These are phyloP conservation scores for Phataginus tetradactyla DNA, from an alignment of 2,797 vertebrate species.

Conservation along the genomic window DNA sequence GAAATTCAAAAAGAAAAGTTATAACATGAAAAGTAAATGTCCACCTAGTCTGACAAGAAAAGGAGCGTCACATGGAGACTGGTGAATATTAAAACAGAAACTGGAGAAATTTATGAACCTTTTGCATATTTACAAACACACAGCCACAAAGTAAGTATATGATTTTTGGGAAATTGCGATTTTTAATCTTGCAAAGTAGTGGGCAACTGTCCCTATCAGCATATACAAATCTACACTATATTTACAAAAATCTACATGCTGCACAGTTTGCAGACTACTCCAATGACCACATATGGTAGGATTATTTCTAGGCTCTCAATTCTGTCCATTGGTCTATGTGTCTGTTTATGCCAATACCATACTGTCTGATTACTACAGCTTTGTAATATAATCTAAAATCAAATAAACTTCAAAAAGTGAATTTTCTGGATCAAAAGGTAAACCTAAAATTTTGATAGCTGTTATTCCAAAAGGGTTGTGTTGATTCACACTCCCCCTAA, in stretches of 20 bases:
- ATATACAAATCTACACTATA: not conserved
- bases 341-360: not conserved
- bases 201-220: not conserved
- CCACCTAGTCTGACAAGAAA: not conserved
- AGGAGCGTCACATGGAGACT: not conserved
- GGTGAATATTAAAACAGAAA: not conserved
- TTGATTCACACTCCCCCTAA: not conserved
- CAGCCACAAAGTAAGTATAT: not conserved
- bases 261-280: not conserved
- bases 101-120: not conserved
- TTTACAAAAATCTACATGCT: not conserved
- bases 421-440: not conserved
- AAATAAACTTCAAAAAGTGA: not conserved
- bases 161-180: not conserved
- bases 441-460: not conserved
- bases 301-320: not conserved
- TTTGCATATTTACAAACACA: not conserved
- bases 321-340: not conserved
- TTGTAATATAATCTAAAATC: not conserved
- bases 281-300: not conserved
- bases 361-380: not conserved
- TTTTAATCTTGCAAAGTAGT: not conserved
- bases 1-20: not conserved
- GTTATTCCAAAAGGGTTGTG: not conserved
- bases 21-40: not conserved